Conservation (phyloP, 2,113 vertebrate species). For the Serinus canaria region DNA sequence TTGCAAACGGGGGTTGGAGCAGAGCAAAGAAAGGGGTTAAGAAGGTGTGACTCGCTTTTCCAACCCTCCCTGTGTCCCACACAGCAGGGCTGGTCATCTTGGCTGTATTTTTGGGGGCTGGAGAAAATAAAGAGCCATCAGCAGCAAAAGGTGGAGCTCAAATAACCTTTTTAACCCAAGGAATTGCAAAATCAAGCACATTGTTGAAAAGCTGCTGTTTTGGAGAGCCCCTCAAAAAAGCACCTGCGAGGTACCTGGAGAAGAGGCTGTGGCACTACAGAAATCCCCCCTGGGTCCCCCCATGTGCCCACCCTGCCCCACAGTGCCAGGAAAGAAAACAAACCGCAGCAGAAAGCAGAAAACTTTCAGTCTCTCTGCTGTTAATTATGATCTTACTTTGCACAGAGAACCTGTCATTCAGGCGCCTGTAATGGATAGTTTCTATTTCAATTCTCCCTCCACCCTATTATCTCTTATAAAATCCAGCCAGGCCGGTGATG, state of each 20-base stretch:
- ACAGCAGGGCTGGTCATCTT: background rate
- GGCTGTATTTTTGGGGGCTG: background rate
- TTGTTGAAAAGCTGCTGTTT: background rate
- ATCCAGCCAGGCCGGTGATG: conserved; percentile 55
- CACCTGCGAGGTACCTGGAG: fast-evolving
- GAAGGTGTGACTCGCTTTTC: background rate
- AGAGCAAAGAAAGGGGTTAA: background rate
- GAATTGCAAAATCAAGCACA: background rate
- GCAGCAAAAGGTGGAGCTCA: background rate
- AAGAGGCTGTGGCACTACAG: background rate
- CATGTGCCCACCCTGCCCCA: fast-evolving
- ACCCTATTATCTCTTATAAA: conserved; percentile 70
- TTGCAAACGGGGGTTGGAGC: fast-evolving
- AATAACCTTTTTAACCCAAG: background rate
- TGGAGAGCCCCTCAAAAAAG: background rate
- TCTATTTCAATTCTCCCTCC: conserved; percentile 72
- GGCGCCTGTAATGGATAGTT: conserved; percentile 62
- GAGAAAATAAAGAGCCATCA: background rate
- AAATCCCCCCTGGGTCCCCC: background rate
- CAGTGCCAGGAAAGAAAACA: background rate
- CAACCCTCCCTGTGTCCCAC: fast-evolving
- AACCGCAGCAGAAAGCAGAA: background rate
- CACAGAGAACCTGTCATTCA: conserved; percentile 53
- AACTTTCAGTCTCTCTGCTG: conserved; percentile 15
- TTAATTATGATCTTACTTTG: conserved; percentile 67